A percentile compares a stretch with the other conserved stretches of the same genome.
Evolutionary conservation across 2,888 invertebrate genomes (phyloP).

Genomic region (Asteroscopus sphinx): DNA sequence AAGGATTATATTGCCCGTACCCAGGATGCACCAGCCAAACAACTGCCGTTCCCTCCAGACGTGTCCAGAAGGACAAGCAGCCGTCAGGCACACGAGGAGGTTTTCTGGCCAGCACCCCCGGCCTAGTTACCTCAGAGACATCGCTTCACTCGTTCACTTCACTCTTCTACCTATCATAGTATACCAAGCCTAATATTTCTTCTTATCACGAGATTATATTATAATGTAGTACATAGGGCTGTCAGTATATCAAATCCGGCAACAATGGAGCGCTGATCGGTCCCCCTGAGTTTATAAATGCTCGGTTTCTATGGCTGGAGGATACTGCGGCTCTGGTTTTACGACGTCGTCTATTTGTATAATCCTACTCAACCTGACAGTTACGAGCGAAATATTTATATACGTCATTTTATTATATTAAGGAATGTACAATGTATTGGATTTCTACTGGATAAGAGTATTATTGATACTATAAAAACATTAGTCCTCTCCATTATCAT

Average conservation of each 20-base stretch:
- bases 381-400: conserved; percentile 23
- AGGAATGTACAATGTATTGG: background rate
- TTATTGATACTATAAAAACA: no score
- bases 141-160: no score
- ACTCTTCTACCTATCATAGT: background rate
- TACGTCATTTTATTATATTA: conserved; percentile 4
- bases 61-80: no score
- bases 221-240: background rate
- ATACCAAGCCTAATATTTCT: background rate
- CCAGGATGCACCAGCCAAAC: no score
- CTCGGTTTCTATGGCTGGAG: conserved; percentile 16
- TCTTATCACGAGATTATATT: background rate
- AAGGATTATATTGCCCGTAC: no score
- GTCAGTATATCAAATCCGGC: conserved; percentile 8
- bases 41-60: no score
- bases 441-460: no score
- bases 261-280: conserved; percentile 4
- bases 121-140: no score
- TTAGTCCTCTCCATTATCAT: no score
- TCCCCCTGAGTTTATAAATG: conserved; percentile 1
- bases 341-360: conserved; percentile 33
- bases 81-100: no score
- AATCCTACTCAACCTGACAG: conserved; percentile 22
- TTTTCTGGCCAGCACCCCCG: no score
- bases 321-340: conserved; percentile 16